Base-by-base conservation (phyloP, 2,888 invertebrate species). In the Eudemis profundana region DNA sequence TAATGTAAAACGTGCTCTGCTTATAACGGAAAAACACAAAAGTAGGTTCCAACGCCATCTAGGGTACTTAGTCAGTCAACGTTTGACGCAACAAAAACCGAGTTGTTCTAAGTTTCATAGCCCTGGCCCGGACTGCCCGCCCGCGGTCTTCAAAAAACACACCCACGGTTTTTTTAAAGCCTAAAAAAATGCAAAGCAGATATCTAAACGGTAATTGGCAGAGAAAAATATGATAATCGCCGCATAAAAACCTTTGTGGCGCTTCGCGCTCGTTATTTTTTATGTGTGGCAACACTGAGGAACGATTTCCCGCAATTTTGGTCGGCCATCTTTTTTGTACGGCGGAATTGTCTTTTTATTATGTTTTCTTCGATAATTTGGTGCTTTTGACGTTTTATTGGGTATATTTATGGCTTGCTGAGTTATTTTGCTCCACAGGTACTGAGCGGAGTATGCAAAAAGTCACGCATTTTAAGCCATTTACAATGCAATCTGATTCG, bases 151-250 rank as follows among this genome's bases (percentile, higher is more conserved):
- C 33, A 33, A 50, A 54, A 63, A 50, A 42, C 33, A 36, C 14
- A 33, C 33, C 49, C 56, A n/a, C 44, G n/a, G 17, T 44, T 69
- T 66, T 60, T 61, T 33, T 29, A 19, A 73, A 70, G 70, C 82
- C 77, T 61, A 68, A 67, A 81, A 84, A 82, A 86, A 85, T 82
- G 84, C 80, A 80, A 84, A 86, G 81, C 79, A 74, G 71, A 72
- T 69, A 75, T 76, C 78, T 81, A 83, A 81, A 81, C 80, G 81
- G 83, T 89, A 89, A 89, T 87, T 85, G 87, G 82, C 73, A 71
- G 64, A 71, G 76, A 76, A 82, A 86, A 85, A 86, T 89, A 88
- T 88, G 87, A 87, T 90, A 90, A 90, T 90, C 82, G 86, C 74
- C 72, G 74, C 80, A 81, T 84, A 64, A 85, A 82, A 85, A 81